A percentile compares a stretch with the other conserved stretches of the same genome.
Conservation (phyloP, 2,888 invertebrate genomes). For the Proisotoma minuta region DNA sequence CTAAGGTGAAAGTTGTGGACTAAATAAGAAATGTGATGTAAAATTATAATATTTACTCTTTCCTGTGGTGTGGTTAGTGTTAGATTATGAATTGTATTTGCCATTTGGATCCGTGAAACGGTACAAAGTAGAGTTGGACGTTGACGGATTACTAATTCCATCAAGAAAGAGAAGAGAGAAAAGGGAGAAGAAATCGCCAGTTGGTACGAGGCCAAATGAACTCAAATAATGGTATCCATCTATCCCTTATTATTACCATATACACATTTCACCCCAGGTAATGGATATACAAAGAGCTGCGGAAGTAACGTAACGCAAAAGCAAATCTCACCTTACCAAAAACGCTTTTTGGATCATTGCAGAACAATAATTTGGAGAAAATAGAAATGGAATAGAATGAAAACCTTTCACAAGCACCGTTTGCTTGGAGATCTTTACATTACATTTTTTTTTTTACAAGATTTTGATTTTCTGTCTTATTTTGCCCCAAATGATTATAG, state of each 20-base stretch:
- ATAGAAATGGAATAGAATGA: no score
- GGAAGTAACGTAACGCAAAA: neutral
- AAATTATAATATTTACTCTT: neutral
- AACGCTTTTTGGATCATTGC: no score
- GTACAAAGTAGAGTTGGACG: slow-evolving; percentile 15
- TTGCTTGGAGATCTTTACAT: no score
- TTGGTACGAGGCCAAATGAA: slow-evolving; percentile 26
- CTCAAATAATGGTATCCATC: slow-evolving; percentile 14
- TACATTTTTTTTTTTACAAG: no score
- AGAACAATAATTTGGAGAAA: no score
- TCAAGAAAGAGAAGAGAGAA: slow-evolving; percentile 16
- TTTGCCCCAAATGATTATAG: no score
- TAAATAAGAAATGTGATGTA: no score
- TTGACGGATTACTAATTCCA: slow-evolving; percentile 34
- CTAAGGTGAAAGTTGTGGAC: no score
- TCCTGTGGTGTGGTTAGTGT: neutral
- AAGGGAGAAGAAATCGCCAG: slow-evolving; percentile 20
- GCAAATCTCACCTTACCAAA: no score
- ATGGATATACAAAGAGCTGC: neutral
- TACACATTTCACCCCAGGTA: neutral
- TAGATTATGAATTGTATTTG: neutral
- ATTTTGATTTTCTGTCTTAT: no score
- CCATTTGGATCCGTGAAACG: neutral
- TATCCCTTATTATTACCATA: slow-evolving; percentile 4
- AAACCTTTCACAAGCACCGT: no score